Conservation (phyloP, 1,140 invertebrate species). For the Phortica variegata region DNA sequence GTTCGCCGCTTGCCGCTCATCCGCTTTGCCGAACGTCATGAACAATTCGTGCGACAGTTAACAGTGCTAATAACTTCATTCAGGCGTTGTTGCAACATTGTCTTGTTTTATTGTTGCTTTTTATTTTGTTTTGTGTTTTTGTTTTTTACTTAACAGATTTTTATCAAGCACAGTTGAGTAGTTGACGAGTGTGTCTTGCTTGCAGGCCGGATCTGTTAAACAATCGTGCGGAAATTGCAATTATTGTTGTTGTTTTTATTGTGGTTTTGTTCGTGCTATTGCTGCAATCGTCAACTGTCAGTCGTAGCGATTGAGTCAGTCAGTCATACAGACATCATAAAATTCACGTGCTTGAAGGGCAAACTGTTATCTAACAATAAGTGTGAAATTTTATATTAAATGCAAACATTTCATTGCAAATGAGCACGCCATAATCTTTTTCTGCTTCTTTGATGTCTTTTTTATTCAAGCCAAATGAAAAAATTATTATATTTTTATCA, state of each 20-base stretch:
- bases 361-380: constrained; percentile 22
- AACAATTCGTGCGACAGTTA: constrained; percentile 35
- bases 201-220: constrained; percentile 22
- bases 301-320: constrained; percentile 19
- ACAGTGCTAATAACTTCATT: constrained; percentile 55
- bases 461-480: too few species aligned
- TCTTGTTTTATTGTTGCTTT: constrained; percentile 8
- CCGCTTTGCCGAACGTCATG: constrained; percentile 9
- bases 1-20: constrained; percentile 15
- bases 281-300: constrained; percentile 16
- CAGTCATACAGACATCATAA: constrained; percentile 23
- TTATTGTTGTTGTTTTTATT: constrained; percentile 36
- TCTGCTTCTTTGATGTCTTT: too few species aligned
- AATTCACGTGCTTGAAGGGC: constrained; percentile 46
- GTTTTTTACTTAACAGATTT: constrained; percentile 36
- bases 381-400: too few species aligned
- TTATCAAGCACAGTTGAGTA: constrained; percentile 34
- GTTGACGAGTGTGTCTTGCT: too few species aligned
- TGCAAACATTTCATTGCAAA: too few species aligned
- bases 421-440: too few species aligned
- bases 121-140: constrained; percentile 19
- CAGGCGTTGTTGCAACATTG: constrained; percentile 20
- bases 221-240: constrained; percentile 51
- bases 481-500: too few species aligned
- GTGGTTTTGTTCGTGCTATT: constrained; percentile 10